Conservation (phyloP, 2,113 vertebrate species). For the Neomonachus schauinslandi region DNA sequence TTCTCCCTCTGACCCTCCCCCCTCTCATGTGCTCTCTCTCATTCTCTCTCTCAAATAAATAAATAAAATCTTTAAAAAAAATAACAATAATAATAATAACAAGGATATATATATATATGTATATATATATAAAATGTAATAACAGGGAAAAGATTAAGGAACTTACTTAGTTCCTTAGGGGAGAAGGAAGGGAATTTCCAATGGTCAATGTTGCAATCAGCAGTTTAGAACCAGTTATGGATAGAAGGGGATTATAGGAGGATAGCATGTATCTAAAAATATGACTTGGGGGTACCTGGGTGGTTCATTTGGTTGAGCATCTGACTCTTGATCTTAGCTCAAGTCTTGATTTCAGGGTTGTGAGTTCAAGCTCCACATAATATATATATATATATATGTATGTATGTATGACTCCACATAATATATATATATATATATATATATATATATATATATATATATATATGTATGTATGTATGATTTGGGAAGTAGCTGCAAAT, state of each 20-base stretch:
- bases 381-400: not conserved
- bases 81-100: no score
- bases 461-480: not conserved
- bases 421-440: no score
- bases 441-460: not conserved
- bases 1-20: no score
- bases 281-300: not conserved
- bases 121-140: not conserved
- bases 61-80: not conserved
- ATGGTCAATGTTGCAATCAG: not conserved
- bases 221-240: not conserved
- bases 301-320: not conserved
- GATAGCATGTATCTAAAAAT: constrained; percentile 22
- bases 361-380: not conserved
- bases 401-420: not conserved
- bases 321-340: not conserved
- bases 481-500: not conserved
- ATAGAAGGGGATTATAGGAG: not conserved
- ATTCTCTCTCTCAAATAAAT: no score
- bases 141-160: not conserved
- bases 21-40: no score
- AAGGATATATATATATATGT: not conserved
- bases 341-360: not conserved
- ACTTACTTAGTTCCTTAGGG: not conserved
- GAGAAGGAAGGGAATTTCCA: constrained; percentile 6